Conservation (phyloP, 2,797 vertebrate species). For the Tarsius wallacei region DNA sequence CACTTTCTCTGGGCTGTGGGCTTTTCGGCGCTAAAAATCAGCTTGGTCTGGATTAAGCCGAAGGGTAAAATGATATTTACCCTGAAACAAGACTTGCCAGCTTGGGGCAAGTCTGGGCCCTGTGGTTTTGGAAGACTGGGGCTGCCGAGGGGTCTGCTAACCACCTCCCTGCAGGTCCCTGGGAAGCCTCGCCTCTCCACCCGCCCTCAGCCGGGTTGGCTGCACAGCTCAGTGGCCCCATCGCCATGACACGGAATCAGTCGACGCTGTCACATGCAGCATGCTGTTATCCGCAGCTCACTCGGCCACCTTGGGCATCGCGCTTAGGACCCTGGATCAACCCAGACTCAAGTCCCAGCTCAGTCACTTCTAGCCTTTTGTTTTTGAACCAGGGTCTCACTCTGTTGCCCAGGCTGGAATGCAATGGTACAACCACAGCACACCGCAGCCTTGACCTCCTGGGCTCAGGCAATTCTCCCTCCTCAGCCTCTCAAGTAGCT, state of each 20-base stretch:
- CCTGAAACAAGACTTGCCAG: constrained; percentile 43
- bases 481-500: too few species aligned
- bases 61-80: constrained; percentile 70
- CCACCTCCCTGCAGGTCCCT: not conserved
- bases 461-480: too few species aligned
- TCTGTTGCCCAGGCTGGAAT: too few species aligned
- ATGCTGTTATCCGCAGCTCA: not conserved
- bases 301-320: not conserved
- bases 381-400: too few species aligned
- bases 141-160: not conserved
- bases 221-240: not conserved
- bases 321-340: not conserved
- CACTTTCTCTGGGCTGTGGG: not conserved
- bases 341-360: not conserved
- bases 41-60: constrained; percentile 63
- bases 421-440: too few species aligned
- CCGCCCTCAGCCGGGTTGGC: rapidly evolving
- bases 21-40: not conserved
- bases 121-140: not conserved
- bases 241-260: not conserved
- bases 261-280: not conserved
- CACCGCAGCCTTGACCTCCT: too few species aligned
- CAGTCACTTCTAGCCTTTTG: not conserved
- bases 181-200: not conserved
- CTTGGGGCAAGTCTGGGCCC: constrained; percentile 33